Conservation (phyloP, 2,113 vertebrate genomes). For the Phalacrocorax aristotelis region DNA sequence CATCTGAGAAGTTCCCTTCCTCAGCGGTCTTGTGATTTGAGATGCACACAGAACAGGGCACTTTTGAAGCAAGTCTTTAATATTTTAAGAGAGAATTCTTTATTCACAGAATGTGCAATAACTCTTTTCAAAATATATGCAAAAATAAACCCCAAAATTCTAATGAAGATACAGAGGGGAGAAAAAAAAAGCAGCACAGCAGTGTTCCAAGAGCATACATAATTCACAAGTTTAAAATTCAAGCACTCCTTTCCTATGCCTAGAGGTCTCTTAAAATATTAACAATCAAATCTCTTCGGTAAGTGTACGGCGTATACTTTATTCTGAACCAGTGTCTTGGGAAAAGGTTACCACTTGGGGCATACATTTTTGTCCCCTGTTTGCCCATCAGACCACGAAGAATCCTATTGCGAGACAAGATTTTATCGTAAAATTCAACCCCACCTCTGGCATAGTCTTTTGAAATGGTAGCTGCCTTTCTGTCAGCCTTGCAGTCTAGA, state of each 20-base stretch:
- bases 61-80: conserved; percentile 31
- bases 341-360: conserved; percentile 86
- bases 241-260: neutral
- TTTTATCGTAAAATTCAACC: conserved; percentile 92
- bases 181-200: neutral
- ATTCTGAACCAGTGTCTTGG: conserved; percentile 82
- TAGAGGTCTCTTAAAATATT: conserved; percentile 72
- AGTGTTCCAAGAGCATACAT: conserved; percentile 39
- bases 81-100: conserved; percentile 48
- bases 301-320: conserved; percentile 87
- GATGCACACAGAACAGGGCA: conserved; percentile 26
- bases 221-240: conserved; percentile 61
- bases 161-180: neutral
- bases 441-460: conserved; percentile 82
- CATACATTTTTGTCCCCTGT: conserved; percentile 81
- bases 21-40: conserved; percentile 26
- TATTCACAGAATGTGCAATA: conserved; percentile 26
- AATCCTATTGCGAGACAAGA: conserved; percentile 82
- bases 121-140: neutral
- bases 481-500: conserved; percentile 84
- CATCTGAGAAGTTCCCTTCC: neutral
- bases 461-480: conserved; percentile 79
- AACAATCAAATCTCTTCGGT: conserved; percentile 81
- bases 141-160: conserved; percentile 35
- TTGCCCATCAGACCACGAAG: conserved; percentile 85